Conservation (phyloP, 35 echinoderm and acorn worm genomes). For the Ptychodera flava region DNA sequence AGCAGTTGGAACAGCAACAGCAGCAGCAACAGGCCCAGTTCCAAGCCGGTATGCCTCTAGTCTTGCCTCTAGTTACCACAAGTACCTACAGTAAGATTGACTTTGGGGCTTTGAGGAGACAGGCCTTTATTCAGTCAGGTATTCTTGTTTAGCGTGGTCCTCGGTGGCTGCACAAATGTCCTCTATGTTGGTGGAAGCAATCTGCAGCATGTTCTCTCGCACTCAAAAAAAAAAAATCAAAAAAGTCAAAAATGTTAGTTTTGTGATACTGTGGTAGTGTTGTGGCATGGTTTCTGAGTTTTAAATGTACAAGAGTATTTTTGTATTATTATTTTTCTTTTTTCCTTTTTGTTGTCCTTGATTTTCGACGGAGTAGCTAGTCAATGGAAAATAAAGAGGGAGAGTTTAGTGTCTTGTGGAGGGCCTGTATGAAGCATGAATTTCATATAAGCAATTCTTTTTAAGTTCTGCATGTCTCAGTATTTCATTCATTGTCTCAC, state of each 20-base stretch:
- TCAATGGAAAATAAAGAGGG: no score
- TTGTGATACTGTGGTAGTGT: background rate
- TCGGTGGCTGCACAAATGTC: background rate
- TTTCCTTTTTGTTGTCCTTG: no score
- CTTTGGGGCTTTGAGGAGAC: background rate
- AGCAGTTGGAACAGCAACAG: constrained; percentile 35
- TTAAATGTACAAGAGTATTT: no score
- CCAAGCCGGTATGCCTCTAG: background rate
- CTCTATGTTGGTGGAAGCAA: background rate
- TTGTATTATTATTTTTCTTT: no score
- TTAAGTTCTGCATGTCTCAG: no score
- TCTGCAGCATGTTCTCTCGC: background rate
- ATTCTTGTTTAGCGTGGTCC: background rate
- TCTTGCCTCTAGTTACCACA: background rate
- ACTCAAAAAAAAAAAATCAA: background rate
- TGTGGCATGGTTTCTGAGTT: background rate
- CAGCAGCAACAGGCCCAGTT: background rate
- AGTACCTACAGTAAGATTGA: constrained; percentile 1
- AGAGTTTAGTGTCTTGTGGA: no score
- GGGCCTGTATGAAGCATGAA: no score
- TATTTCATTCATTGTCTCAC: no score
- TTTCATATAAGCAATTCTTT: no score
- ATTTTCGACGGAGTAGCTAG: no score
- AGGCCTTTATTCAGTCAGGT: background rate
- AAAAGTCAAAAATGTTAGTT: background rate